Evolutionary conservation across 2,888 invertebrate genomes (phyloP), one percentile per base, ranked within the genome.

Genomic region (Brachylomia viminalis): DNA sequence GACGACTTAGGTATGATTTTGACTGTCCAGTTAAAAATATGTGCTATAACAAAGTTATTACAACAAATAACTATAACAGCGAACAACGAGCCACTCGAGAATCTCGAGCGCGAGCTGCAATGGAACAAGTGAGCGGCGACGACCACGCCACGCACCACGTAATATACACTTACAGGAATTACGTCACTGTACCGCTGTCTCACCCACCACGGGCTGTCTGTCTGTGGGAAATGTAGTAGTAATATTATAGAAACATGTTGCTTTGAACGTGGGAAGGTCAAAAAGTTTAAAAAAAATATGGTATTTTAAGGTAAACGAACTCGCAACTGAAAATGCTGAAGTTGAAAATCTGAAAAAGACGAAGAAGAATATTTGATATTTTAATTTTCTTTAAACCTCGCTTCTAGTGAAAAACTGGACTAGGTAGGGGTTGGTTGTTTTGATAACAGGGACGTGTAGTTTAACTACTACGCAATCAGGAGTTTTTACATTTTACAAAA

Each of bases 41-140:
- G 64, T 65, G 20, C 30, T 27, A 23, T 64, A 84, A 52, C 52
- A 64, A 75, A 72, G 68, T 72, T 71, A 68, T 47, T 67, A 80
- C 79, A 83, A 71, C 13, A 56, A 67, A 75, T 64, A 72, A 64
- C 27, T 52, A 82, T 56, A 47, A 91, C 94, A 96, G 96, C 95
- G 0, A 97, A 96, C 95, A 95, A 96, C 94, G 97, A 97, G 92
- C 96, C 97, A 79, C 91, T 96, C 86, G 97, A 97, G 93, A 96
- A 96, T 87, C 93, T 97, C 84, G 97, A 97, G 85, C 94, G 96
- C 11, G 96, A 97, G 76, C 91, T 96, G 91, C 96, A 95, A 89
- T 93, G 93, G 92, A 93, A 93, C 90, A 90, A 93, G 90, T 96
- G 95, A 94, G 84, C 88, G 88, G 72, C 78, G 79, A 72, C 72